These are phyloP conservation scores for Epinephelus moara DNA, from an alignment of 2,113 vertebrate genomes.

Conservation along the genomic window DNA sequence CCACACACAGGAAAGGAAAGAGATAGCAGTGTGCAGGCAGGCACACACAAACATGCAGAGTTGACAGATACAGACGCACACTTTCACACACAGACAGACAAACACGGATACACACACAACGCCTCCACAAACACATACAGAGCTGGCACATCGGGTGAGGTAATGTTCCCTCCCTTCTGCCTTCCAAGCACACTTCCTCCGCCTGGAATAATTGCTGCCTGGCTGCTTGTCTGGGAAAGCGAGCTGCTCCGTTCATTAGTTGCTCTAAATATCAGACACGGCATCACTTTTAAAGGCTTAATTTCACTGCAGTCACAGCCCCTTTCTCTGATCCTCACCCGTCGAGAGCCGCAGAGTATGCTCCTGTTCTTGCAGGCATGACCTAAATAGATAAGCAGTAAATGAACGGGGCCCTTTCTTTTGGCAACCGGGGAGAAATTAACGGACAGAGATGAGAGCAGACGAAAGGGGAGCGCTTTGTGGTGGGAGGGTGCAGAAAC, in stretches of 20 bases:
- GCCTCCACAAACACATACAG: conserved; percentile 51
- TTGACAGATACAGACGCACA: conserved; percentile 32
- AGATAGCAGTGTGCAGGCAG: not conserved
- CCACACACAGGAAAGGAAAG: conserved; percentile 5
- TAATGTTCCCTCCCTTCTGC: conserved; percentile 61
- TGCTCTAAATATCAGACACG: conserved; percentile 75
- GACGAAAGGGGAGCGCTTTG: conserved; percentile 5
- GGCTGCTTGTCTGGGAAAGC: conserved; percentile 61
- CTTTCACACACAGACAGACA: conserved; percentile 1
- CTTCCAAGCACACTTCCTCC: conserved; percentile 75
- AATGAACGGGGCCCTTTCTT: conserved; percentile 61
- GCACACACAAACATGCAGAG: conserved; percentile 1
- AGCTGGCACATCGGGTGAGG: conserved; percentile 60
- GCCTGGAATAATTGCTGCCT: conserved; percentile 76
- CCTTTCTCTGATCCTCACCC: conserved; percentile 58
- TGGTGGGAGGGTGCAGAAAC: conserved; percentile 29
- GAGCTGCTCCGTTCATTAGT: conserved; percentile 72
- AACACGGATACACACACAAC: conserved; percentile 20
- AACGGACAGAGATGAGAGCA: conserved; percentile 39
- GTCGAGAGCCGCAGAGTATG: conserved; percentile 60
- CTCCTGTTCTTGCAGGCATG: conserved; percentile 67
- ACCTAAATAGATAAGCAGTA: conserved; percentile 80
- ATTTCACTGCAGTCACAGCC: conserved; percentile 71
- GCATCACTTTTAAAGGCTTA: conserved; percentile 77
- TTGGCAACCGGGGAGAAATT: conserved; percentile 49